Evolutionary conservation across 2,113 vertebrate genomes (phyloP).

Genomic region (Eublepharis macularius): DNA sequence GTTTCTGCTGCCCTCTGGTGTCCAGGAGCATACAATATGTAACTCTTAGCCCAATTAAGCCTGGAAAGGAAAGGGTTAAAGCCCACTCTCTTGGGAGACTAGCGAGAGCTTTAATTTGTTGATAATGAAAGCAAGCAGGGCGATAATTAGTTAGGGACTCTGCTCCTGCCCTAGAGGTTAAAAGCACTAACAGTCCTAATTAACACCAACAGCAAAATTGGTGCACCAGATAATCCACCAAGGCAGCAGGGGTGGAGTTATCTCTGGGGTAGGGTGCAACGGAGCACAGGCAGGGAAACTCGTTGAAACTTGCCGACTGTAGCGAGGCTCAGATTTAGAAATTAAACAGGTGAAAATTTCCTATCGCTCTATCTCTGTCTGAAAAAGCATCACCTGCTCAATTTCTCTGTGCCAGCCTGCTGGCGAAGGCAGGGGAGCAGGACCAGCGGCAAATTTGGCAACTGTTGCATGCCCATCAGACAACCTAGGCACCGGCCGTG

Average conservation of each 20-base stretch:
- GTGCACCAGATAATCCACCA: neutral
- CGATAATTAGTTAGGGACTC: neutral
- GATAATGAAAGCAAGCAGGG: neutral
- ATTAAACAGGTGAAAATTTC: neutral
- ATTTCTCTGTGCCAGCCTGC: no score
- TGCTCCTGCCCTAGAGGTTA: neutral
- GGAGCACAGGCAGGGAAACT: no score
- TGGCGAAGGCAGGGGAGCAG: neutral
- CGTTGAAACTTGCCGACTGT: no score
- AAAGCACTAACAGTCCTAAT: neutral
- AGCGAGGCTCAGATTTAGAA: neutral
- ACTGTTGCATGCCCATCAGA: neutral
- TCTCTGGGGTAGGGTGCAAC: neutral
- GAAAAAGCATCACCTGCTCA: no score
- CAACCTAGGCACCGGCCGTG: no score
- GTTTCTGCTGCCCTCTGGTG: neutral
- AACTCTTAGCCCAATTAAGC: no score
- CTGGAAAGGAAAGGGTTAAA: neutral
- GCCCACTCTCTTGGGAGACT: neutral
- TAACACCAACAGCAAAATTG: neutral
- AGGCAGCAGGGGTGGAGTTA: neutral
- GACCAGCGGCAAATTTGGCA: no score
- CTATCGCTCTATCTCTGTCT: no score
- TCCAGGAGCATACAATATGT: no score
- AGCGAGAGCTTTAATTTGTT: neutral